Percentiles rank a stretch among this genome's conserved stretches.
phyloP scores from a whole-genome alignment of 2,888 invertebrate species.

The Chrysodeixis includens region DNA sequence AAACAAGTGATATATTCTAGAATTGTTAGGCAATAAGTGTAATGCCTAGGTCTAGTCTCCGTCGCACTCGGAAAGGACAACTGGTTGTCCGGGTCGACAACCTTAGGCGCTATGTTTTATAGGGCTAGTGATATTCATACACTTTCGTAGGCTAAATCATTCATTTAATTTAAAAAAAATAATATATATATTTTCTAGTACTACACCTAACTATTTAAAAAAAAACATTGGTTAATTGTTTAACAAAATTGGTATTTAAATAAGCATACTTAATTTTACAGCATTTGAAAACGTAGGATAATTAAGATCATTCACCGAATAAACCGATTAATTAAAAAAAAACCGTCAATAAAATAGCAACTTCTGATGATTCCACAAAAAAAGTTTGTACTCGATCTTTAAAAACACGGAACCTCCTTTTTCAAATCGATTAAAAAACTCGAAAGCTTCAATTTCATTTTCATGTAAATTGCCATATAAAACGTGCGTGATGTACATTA shows the following conservation, averaged over 20 bases:
- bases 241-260: too few species aligned
- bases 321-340: too few species aligned
- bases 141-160: constrained; percentile 42
- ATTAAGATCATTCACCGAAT: too few species aligned
- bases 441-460: neutral
- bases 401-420: too few species aligned
- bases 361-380: too few species aligned
- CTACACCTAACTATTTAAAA: too few species aligned
- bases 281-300: too few species aligned
- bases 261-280: too few species aligned
- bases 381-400: too few species aligned
- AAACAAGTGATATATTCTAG: constrained; percentile 57
- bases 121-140: constrained; percentile 36
- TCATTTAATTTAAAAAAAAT: constrained; percentile 6
- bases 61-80: constrained; percentile 74
- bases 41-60: constrained; percentile 65
- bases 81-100: constrained; percentile 72
- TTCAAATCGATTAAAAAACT: neutral
- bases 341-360: too few species aligned
- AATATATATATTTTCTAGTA: too few species aligned
- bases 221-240: too few species aligned
- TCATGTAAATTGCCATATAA: neutral
- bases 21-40: constrained; percentile 66
- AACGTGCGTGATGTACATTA: constrained; percentile 2
- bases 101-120: constrained; percentile 55